phyloP scores from a whole-genome alignment of 2,797 vertebrate genomes.

The Decapterus maruadsi region DNA sequence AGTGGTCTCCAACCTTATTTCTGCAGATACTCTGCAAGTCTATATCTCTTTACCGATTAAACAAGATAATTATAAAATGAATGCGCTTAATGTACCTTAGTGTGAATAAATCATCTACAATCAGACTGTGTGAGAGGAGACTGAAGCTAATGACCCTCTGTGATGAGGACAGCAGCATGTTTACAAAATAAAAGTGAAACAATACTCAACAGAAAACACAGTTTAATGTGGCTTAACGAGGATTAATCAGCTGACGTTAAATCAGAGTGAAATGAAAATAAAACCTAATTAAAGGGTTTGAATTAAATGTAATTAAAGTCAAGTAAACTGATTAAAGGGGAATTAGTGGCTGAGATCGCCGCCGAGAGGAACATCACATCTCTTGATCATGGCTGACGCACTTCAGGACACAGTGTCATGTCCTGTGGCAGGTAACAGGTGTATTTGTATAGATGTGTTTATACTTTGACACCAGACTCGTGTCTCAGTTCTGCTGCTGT shows the following conservation, averaged over 20 bases:
- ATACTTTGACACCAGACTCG: not conserved
- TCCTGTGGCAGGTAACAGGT: not conserved
- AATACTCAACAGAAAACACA: not conserved
- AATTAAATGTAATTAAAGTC: not conserved
- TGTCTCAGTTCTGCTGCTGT: slow-evolving; percentile 19
- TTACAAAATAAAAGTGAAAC: not conserved
- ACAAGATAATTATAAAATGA: not conserved
- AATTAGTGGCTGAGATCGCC: not conserved
- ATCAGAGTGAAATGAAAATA: not conserved
- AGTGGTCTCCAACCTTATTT: not conserved
- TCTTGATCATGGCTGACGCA: not conserved
- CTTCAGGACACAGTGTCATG: not conserved
- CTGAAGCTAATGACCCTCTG: not conserved
- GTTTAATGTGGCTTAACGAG: not conserved
- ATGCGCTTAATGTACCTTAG: slow-evolving; percentile 10
- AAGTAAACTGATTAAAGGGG: not conserved
- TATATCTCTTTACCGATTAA: not conserved
- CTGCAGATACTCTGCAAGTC: not conserved
- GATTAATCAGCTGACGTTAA: slow-evolving; percentile 9
- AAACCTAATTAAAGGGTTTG: not conserved
- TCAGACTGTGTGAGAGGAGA: not conserved
- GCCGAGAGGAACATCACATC: not conserved
- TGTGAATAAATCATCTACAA: slow-evolving; percentile 3
- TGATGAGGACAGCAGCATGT: slow-evolving; percentile 4
- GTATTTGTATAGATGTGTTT: not conserved